These are phyloP conservation scores for Orthosia incerta DNA, from an alignment of 2,888 invertebrate genomes.

Conservation along the genomic window DNA sequence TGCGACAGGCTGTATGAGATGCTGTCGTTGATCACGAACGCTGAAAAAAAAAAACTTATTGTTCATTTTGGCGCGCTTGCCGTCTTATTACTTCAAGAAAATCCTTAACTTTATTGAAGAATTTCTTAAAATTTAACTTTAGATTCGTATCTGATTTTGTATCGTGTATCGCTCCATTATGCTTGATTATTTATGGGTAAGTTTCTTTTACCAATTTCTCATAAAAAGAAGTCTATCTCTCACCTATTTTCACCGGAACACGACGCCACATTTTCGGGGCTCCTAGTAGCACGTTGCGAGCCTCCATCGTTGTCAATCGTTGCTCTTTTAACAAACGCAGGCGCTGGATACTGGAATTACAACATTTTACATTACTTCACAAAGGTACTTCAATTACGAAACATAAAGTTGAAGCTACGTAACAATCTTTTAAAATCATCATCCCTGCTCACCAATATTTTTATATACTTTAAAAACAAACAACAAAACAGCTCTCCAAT, in stretches of 20 bases:
- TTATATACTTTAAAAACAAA: conserved; percentile 49
- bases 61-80: neutral
- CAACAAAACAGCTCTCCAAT: conserved; percentile 56
- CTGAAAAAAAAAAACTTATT: conserved; percentile 34
- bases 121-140: neutral
- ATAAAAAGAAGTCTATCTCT: neutral
- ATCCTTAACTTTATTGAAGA: neutral
- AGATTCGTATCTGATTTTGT: neutral
- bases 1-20: conserved; percentile 63
- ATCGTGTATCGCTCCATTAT: neutral
- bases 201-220: neutral
- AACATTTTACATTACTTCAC: conserved; percentile 9
- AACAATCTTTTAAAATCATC: conserved; percentile 39
- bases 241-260: conserved; percentile 53
- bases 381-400: conserved; percentile 2
- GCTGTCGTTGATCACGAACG: conserved; percentile 34
- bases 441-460: conserved; percentile 26
- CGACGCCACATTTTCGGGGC: conserved; percentile 14
- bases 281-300: conserved; percentile 17
- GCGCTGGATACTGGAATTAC: conserved; percentile 81
- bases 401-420: conserved; percentile 20
- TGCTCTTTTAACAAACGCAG: conserved; percentile 76
- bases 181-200: neutral
- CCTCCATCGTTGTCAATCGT: conserved; percentile 48
- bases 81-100: neutral